These are phyloP conservation scores for Hormaphis cornu DNA, from an alignment of 1,140 invertebrate species.

Conservation along the genomic window DNA sequence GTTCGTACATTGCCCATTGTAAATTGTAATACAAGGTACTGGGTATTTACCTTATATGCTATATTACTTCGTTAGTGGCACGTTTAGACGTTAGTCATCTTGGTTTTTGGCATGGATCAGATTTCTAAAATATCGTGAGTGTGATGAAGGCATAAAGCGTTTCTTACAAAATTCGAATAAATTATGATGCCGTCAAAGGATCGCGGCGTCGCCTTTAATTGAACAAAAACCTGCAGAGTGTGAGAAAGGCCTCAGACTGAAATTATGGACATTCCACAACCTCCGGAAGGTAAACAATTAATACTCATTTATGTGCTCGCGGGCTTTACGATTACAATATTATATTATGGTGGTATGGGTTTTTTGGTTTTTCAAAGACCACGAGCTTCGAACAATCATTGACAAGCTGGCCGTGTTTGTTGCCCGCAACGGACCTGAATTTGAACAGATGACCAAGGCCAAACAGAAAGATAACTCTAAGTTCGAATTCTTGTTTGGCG, in stretches of 20 bases:
- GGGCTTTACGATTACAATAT: too few species aligned
- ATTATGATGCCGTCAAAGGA: too few species aligned
- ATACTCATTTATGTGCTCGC: not conserved
- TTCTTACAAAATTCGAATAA: too few species aligned
- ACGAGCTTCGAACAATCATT: constrained; percentile 89
- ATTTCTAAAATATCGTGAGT: too few species aligned
- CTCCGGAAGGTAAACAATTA: constrained; percentile 42
- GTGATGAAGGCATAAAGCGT: too few species aligned
- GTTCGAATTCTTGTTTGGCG: constrained; percentile 93
- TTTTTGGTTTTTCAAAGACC: constrained; percentile 51
- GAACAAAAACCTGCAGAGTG: not conserved
- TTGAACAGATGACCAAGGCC: constrained; percentile 95
- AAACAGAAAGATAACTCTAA: constrained; percentile 96
- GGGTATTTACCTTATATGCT: too few species aligned
- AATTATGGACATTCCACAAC: constrained; percentile 43
- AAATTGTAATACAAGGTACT: too few species aligned
- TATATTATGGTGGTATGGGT: not conserved
- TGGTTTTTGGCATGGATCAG: too few species aligned
- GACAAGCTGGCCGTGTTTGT: constrained; percentile 98
- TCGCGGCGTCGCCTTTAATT: not conserved
- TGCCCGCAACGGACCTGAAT: constrained; percentile 94
- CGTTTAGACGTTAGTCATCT: too few species aligned
- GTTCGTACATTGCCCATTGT: too few species aligned
- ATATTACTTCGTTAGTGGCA: too few species aligned
- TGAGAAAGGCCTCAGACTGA: not conserved